Conservation (phyloP, 2,797 vertebrate genomes). For the Hoplostethus mediterraneus region DNA sequence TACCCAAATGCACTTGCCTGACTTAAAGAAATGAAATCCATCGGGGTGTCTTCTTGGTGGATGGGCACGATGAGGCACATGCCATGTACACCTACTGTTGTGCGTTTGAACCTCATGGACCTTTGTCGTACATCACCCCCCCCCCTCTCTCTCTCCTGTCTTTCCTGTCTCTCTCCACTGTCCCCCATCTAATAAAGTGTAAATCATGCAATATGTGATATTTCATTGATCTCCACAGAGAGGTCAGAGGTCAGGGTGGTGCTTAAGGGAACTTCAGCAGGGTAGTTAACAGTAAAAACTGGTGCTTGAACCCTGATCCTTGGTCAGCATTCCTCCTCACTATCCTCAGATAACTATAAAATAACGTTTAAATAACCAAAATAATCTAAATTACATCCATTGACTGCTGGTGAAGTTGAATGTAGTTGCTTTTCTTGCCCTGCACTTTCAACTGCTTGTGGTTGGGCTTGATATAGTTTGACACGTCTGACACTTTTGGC, state of each 20-base stretch:
- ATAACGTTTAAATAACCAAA: too few species aligned
- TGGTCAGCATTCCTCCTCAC: too few species aligned
- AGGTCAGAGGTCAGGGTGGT: not conserved
- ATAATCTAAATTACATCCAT: too few species aligned
- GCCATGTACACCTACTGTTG: not conserved
- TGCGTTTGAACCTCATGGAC: too few species aligned
- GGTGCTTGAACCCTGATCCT: not conserved
- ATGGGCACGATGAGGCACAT: slow-evolving; percentile 33
- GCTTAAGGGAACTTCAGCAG: not conserved
- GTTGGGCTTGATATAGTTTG: not conserved
- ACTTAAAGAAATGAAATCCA: slow-evolving; percentile 57
- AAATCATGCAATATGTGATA: not conserved
- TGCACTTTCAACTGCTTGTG: not conserved
- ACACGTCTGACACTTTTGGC: not conserved
- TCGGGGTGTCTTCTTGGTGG: slow-evolving; percentile 28
- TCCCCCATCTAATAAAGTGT: not conserved
- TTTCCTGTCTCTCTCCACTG: too few species aligned
- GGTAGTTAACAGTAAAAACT: not conserved
- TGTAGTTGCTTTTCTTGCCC: not conserved
- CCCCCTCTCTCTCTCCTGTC: too few species aligned
- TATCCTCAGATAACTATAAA: too few species aligned
- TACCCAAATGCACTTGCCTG: slow-evolving; percentile 44
- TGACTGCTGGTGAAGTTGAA: too few species aligned
- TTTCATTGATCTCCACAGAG: too few species aligned
- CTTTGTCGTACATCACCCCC: too few species aligned